These are phyloP conservation scores for Drosophila sturtevanti DNA, from an alignment of 1,140 invertebrate genomes.

Conservation along the genomic window DNA sequence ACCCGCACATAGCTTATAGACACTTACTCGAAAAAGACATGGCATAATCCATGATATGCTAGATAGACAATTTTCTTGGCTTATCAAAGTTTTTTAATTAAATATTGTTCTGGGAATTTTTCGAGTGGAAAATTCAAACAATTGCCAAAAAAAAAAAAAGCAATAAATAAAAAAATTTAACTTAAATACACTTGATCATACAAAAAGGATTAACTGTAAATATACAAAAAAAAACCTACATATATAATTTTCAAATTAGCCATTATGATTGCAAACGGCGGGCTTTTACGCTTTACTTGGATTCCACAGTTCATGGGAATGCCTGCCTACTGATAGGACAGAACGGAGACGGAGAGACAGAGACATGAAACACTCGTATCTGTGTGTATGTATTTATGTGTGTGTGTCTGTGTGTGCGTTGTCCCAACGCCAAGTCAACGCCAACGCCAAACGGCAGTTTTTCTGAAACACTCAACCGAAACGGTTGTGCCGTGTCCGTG, in stretches of 20 bases:
- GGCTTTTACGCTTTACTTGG: background rate
- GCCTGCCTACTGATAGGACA: slow-evolving; percentile 1
- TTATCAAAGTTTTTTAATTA: slow-evolving; percentile 40
- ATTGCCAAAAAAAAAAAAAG: slow-evolving; percentile 36
- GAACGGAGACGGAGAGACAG: slow-evolving; percentile 1
- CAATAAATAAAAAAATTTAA: too few relatives aligned
- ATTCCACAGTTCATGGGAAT: slow-evolving; percentile 13
- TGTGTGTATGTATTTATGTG: background rate
- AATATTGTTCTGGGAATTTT: slow-evolving; percentile 44
- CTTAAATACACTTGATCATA: slow-evolving; percentile 24
- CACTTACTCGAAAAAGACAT: background rate
- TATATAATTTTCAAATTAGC: slow-evolving; percentile 5
- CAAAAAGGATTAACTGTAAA: slow-evolving; percentile 7
- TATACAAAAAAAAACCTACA: background rate
- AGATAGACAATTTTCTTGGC: background rate
- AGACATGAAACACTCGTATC: slow-evolving; percentile 8
- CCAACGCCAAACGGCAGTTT: slow-evolving; percentile 1
- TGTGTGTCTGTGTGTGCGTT: background rate
- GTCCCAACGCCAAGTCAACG: background rate
- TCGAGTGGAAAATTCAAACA: slow-evolving; percentile 40
- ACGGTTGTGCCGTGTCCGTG: slow-evolving; percentile 8
- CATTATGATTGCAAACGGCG: background rate
- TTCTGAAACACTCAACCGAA: slow-evolving; percentile 11
- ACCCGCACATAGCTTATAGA: background rate
- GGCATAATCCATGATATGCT: slow-evolving; percentile 2